Evolutionary conservation across 92 coral and sea anemone genomes (phyloP).

Genomic region (Siderastrea siderea): DNA sequence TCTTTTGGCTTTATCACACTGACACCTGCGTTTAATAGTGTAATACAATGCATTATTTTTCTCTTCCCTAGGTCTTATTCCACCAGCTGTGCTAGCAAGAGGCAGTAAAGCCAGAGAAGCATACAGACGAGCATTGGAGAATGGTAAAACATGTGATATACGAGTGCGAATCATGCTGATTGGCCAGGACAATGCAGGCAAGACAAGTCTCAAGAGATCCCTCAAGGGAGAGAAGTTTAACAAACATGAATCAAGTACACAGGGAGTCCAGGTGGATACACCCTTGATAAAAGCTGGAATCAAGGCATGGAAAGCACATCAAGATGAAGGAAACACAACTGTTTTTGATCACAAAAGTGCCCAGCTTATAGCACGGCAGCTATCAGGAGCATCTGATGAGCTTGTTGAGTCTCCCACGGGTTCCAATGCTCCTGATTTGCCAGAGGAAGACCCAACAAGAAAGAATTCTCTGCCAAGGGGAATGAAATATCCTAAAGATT

Average conservation of each 20-base stretch:
- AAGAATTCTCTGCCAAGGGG: neutral
- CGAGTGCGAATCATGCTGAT: constrained; percentile 64
- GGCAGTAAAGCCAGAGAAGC: constrained; percentile 46
- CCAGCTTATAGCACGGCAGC: constrained; percentile 43
- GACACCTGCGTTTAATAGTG: neutral
- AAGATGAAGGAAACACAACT: constrained; percentile 16
- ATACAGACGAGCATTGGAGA: constrained; percentile 39
- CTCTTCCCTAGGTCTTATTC: constrained; percentile 34
- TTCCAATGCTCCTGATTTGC: neutral
- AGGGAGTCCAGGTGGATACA: constrained; percentile 36
- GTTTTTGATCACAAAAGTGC: constrained; percentile 48
- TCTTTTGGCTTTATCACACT: neutral
- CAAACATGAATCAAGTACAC: constrained; percentile 38
- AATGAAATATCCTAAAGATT: neutral
- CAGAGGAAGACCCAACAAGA: neutral
- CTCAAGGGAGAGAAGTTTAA: constrained; percentile 50
- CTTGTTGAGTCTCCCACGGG: neutral
- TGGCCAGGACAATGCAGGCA: constrained; percentile 41
- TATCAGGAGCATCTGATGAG: constrained; percentile 7
- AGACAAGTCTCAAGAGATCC: constrained; percentile 52
- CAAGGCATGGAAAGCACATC: constrained; percentile 24
- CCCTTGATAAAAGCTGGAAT: constrained; percentile 30
- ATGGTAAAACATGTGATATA: constrained; percentile 34
- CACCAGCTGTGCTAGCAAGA: constrained; percentile 45
- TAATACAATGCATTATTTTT: neutral